A percentile compares a stretch with the other conserved stretches of the same genome.
Conservation (phyloP, 2,797 vertebrate species). For the Myoxocephalus aenaeus region DNA sequence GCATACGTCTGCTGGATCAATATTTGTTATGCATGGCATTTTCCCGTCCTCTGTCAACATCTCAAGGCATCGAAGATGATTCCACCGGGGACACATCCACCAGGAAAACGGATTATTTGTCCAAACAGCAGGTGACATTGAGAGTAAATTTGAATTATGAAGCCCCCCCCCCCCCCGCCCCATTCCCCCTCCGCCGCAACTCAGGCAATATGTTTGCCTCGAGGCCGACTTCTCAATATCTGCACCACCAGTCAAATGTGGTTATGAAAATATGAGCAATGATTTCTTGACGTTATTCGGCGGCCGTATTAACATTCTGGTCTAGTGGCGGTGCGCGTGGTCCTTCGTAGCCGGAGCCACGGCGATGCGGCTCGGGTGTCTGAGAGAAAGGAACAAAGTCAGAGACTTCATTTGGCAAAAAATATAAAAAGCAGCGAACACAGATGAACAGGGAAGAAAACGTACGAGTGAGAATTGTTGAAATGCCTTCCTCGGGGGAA, state of each 20-base stretch:
- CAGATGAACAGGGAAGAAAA: constrained; percentile 39
- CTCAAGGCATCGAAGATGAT: constrained; percentile 36
- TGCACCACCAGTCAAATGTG: constrained; percentile 60
- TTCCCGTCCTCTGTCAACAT: constrained; percentile 63
- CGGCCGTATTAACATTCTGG: constrained; percentile 66
- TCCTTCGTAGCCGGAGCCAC: constrained; percentile 46
- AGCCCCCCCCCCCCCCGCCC: neutral
- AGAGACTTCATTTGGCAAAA: constrained; percentile 53
- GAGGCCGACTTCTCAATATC: constrained; percentile 66
- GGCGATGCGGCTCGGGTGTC: constrained; percentile 41
- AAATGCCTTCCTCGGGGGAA: constrained; percentile 62
- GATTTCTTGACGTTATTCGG: constrained; percentile 65
- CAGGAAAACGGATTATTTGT: constrained; percentile 62
- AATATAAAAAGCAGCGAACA: constrained; percentile 19
- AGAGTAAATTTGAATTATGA: constrained; percentile 64
- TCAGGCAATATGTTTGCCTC: constrained; percentile 60
- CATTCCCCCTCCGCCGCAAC: constrained; percentile 8
- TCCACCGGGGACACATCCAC: constrained; percentile 56
- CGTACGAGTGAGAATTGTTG: constrained; percentile 50
- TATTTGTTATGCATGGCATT: constrained; percentile 72
- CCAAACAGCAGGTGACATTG: constrained; percentile 67
- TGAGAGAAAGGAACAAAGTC: constrained; percentile 48
- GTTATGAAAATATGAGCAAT: constrained; percentile 64
- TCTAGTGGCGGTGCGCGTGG: constrained; percentile 37
- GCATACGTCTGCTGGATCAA: constrained; percentile 59